phyloP scores from a whole-genome alignment of 64 coral and sea anemone species.

The Exaiptasia diaphana region DNA sequence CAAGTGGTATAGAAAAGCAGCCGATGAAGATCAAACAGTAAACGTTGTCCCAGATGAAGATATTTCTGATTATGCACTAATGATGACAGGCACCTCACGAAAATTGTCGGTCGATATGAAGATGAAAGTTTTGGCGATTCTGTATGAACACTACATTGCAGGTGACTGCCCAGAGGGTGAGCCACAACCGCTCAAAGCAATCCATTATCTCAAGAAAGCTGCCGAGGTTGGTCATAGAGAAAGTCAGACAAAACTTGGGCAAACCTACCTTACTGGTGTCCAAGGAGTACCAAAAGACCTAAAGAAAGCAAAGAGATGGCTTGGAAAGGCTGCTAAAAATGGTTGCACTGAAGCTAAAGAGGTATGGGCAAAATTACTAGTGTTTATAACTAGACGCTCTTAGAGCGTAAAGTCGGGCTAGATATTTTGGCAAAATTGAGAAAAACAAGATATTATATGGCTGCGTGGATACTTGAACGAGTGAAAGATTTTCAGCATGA shows the following conservation, averaged over 20 bases:
- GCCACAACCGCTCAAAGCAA: constrained; percentile 63
- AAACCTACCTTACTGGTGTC: constrained; percentile 44
- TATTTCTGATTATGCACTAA: background rate
- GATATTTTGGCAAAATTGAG: no score
- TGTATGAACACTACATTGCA: constrained; percentile 31
- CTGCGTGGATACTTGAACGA: no score
- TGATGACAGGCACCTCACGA: background rate
- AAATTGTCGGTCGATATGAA: background rate
- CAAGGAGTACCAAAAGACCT: constrained; percentile 44
- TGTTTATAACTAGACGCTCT: no score
- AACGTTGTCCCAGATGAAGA: background rate
- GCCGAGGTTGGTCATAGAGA: constrained; percentile 38
- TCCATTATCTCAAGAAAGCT: constrained; percentile 69
- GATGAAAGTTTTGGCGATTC: background rate
- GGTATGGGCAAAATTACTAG: background rate
- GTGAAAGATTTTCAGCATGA: no score
- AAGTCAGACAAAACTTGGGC: constrained; percentile 53
- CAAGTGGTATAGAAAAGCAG: constrained; percentile 72
- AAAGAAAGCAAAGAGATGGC: constrained; percentile 43
- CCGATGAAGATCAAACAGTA: constrained; percentile 9
- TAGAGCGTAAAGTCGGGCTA: no score
- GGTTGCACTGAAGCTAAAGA: background rate
- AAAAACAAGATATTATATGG: no score
- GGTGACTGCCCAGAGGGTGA: constrained; percentile 76
- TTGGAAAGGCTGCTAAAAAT: constrained; percentile 44